Evolutionary conservation across 92 coral and sea anemone genomes (phyloP), one percentile per base, ranked within the genome.

Genomic region (Palythoa heliodiscus): DNA sequence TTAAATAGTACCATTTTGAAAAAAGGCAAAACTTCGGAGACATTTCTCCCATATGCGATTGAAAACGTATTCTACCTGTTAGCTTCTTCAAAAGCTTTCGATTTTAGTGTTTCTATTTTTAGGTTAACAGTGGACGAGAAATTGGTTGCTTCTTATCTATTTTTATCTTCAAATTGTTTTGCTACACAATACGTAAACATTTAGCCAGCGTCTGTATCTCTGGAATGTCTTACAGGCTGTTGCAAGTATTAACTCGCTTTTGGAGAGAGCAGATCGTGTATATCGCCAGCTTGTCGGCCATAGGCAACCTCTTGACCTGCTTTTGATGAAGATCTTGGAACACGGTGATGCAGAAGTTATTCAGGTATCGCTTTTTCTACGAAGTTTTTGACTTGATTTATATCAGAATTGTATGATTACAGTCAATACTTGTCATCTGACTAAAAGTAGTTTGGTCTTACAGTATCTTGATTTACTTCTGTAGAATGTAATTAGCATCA

Each of bases 201-300:
- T 3, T 40, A 14, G 20, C 1, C 35, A 37, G 8, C 12, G 11
- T 16, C n/a, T 76, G 5, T 4, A 38, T 8, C 53, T 29, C 39
- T 39, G 11, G 23, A n/a, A 61, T 8, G 19, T 73, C 52, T 73
- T 58, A 0, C 83, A 96, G 99, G 99, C 99, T 63, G 99, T 96
- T 60, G 93, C 92, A 15, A 96, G 93, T 72, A 96, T 96, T 93
- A 96, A 96, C 79, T 89, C 97, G 4, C 82, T 93, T 35, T 76
- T 96, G 89, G 99, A 96, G 89, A 95, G 98, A 29, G 99, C 99
- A 57, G 99, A 96, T 77, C 95, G 98, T 71, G 95, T 96, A 67
- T 96, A 96, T 84, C 98, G 99, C 15, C 99, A 96, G 87, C 81
- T 96, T 17, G 98, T 95, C 55, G 94, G 97, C 53, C 95, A 96